Evolutionary conservation across 2,888 invertebrate genomes (phyloP), one percentile per base, ranked within the genome.

Genomic region (Microctonus aethiopoides): DNA sequence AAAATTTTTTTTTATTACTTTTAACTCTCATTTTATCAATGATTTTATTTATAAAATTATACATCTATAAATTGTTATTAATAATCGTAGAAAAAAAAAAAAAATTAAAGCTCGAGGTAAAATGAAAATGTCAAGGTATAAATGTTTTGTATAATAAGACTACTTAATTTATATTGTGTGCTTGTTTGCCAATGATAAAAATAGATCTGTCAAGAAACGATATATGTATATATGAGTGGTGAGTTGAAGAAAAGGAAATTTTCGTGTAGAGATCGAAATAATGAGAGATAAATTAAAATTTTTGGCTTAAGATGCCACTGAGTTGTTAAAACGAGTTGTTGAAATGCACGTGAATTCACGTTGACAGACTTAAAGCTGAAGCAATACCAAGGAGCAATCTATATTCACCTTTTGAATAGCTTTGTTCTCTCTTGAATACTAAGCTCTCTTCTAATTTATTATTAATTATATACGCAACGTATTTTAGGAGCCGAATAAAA

Each of bases 151-250:
- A 41, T 7, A 29, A 29, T 29, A 29, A 5, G 7, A 5, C 29
- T 7, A 7, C 29, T 5, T 29, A 29, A 46, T 46, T 39, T 39
- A 62, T 34, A 46, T 22, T 39, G 34, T 63, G 62, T 68, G 69
- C 59, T 59, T 59, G 46, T 67, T 52, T 72, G 73, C 73, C 72
- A 72, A 72, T 74, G 73, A 74, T 70, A 74, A 72, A 74, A 74
- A 72, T 74, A 72, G 72, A 67, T 72, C n/a, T n/a, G n/a, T 7
- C 20, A 4, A 16, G 20, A 46, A 29, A 29, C 3, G 3, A 36
- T 46, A 7, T 16, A 46, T 3, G 7, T n/a, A 16, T 46, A 16
- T 20, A 46, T 4, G 3, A 20, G 16, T n/a, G 46, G 16, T 2
- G 16, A 46, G 20, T n/a, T 46, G n/a, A 6, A 16, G 46, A 46